These are phyloP conservation scores for Halocynthia roretzi DNA, from an alignment of 23 tunicate genomes.

Conservation along the genomic window DNA sequence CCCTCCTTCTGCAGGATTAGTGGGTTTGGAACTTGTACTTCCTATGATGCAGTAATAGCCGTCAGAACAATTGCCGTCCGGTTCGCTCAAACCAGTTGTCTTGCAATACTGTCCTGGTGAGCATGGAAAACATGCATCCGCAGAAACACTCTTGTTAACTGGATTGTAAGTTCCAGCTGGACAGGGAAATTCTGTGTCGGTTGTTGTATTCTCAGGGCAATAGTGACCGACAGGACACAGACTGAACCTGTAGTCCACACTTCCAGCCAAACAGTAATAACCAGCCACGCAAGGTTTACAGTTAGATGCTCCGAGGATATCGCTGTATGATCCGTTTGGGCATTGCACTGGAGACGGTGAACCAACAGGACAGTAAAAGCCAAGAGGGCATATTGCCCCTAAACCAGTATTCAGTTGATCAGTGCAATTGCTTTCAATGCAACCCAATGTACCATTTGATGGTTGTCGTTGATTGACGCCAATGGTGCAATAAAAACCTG, in stretches of 20 bases:
- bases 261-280: slow-evolving; percentile 57
- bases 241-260: slow-evolving; percentile 30
- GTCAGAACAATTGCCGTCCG: slow-evolving; percentile 69
- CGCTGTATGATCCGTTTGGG: slow-evolving; percentile 46
- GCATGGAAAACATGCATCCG: slow-evolving; percentile 43
- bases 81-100: slow-evolving; percentile 15
- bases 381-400: slow-evolving; percentile 84
- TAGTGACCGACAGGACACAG: slow-evolving; percentile 89
- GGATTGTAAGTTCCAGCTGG: slow-evolving; percentile 79
- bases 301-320: slow-evolving; percentile 29
- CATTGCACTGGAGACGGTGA: slow-evolving; percentile 44
- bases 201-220: slow-evolving; percentile 50
- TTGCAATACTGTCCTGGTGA: slow-evolving; percentile 65
- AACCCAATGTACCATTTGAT: slow-evolving; percentile 67
- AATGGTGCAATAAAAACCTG: slow-evolving; percentile 77
- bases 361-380: slow-evolving; percentile 58
- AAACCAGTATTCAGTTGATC: slow-evolving; percentile 57
- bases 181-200: slow-evolving; percentile 36
- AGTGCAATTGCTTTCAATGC: slow-evolving; percentile 57
- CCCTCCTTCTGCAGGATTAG: slow-evolving; percentile 58
- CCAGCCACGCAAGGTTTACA: slow-evolving; percentile 57
- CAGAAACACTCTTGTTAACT: slow-evolving; percentile 4
- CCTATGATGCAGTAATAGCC: slow-evolving; percentile 66
- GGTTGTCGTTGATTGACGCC: slow-evolving; percentile 76
- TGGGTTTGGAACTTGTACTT: slow-evolving; percentile 47